A percentile compares a stretch with the other conserved stretches of the same genome.
Conservation (phyloP, 2,113 vertebrate genomes). For the Hippolais icterina region DNA sequence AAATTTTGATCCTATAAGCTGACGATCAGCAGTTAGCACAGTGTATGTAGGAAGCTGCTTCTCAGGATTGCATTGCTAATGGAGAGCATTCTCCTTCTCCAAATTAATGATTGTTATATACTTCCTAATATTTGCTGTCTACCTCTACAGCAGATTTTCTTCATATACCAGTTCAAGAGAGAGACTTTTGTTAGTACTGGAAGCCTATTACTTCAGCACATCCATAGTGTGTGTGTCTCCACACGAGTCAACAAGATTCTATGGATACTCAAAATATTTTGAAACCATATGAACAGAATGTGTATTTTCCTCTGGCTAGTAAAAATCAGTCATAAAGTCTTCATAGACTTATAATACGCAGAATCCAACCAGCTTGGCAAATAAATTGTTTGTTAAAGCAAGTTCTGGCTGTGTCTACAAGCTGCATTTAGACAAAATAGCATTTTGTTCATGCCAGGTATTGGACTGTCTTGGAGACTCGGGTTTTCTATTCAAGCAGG, state of each 20-base stretch:
- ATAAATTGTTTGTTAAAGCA: constrained; percentile 36
- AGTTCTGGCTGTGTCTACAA: background rate
- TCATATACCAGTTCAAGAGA: background rate
- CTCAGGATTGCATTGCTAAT: background rate
- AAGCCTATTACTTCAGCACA: background rate
- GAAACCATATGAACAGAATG: constrained; percentile 59
- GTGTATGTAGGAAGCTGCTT: background rate
- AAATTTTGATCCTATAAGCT: background rate
- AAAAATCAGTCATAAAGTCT: constrained; percentile 39
- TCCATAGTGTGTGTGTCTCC: background rate
- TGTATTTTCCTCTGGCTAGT: constrained; percentile 52
- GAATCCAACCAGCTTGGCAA: constrained; percentile 31
- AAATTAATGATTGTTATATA: background rate
- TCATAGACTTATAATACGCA: background rate
- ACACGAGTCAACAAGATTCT: constrained; percentile 33
- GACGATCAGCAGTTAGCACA: background rate
- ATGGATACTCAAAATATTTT: constrained; percentile 71
- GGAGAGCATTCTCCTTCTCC: background rate
- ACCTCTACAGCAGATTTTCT: background rate
- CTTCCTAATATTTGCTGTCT: background rate
- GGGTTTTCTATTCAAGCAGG: constrained; percentile 8
- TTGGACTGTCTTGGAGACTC: background rate
- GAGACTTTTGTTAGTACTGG: background rate
- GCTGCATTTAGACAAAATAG: background rate
- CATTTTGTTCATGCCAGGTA: constrained; percentile 3